Evolutionary conservation across 2,113 vertebrate genomes (phyloP).

Genomic region (Archilochus colubris): DNA sequence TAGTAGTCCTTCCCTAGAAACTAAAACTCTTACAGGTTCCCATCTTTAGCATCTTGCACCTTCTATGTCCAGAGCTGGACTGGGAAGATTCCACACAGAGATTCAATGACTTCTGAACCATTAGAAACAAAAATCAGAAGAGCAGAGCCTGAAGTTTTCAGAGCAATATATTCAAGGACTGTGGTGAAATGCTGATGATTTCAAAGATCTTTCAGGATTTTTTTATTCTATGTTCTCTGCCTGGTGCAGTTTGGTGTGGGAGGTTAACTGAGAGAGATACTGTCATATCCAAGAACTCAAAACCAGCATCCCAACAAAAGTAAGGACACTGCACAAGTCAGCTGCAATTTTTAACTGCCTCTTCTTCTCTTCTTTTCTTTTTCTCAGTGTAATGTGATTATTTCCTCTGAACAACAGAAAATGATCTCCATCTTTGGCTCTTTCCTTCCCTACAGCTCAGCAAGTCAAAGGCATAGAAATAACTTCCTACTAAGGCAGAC

Average conservation of each 20-base stretch:
- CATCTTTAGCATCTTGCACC: neutral
- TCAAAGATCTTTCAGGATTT: neutral
- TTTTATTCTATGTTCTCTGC: neutral
- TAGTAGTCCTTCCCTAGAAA: neutral
- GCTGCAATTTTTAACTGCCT: neutral
- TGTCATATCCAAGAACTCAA: neutral
- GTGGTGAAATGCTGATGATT: neutral
- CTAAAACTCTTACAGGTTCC: neutral
- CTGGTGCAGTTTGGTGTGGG: neutral
- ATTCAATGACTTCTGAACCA: neutral
- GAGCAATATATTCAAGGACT: neutral
- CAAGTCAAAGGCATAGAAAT: neutral
- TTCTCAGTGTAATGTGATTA: neutral
- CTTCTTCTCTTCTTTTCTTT: neutral
- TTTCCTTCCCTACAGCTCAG: neutral
- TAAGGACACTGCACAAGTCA: neutral
- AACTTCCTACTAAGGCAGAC: neutral
- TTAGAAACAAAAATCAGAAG: neutral
- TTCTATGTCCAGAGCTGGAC: neutral
- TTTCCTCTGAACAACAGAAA: neutral
- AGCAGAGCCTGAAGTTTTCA: neutral
- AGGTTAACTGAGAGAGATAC: neutral
- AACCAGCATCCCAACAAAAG: neutral
- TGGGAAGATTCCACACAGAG: neutral
- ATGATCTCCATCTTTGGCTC: neutral